phyloP scores from a whole-genome alignment of 2,888 invertebrate genomes.

The Nasonia oneida region DNA sequence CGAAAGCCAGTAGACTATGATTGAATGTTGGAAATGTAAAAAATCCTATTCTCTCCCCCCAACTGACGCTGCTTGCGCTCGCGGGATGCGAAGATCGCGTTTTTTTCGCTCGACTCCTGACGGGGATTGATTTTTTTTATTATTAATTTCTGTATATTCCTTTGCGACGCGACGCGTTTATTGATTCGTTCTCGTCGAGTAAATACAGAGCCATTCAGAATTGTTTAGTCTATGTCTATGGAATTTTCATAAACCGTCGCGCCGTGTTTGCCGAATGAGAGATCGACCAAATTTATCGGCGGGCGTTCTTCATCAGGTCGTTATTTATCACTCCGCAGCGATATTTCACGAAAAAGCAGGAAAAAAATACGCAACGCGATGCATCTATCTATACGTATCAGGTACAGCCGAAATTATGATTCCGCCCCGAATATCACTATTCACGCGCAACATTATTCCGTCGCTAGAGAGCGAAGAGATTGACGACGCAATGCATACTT shows the following conservation, averaged over 20 bases:
- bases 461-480: slow-evolving; percentile 30
- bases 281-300: neutral
- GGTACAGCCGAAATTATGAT: neutral
- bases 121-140: neutral
- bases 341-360: neutral
- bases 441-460: slow-evolving; percentile 4
- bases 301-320: neutral
- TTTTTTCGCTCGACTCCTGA: neutral
- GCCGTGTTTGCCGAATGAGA: neutral
- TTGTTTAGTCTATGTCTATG: neutral
- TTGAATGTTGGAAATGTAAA: slow-evolving; percentile 38
- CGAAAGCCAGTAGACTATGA: slow-evolving; percentile 34
- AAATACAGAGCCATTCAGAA: neutral
- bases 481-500: neutral
- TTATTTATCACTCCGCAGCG: neutral
- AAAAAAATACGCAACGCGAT: neutral
- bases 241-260: neutral
- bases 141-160: neutral
- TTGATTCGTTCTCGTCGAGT: neutral
- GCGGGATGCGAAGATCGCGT: neutral
- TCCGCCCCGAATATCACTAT: neutral
- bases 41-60: neutral
- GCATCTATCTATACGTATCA: neutral
- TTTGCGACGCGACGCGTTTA: neutral
- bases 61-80: neutral